A percentile compares a stretch with the other conserved stretches of the same genome.
Evolutionary conservation across 2,888 invertebrate genomes (phyloP).

Genomic region (Drosophila borealis): DNA sequence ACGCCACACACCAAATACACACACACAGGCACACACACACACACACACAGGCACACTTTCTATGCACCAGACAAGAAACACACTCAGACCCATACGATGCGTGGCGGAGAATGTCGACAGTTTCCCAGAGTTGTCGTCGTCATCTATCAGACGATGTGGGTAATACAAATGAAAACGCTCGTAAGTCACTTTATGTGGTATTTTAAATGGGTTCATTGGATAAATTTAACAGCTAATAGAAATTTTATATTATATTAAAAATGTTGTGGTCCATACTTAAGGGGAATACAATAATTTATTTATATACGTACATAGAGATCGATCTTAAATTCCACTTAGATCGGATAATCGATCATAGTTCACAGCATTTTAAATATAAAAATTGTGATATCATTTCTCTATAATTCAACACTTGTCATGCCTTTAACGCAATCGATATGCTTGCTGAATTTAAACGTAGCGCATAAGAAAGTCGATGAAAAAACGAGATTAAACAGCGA

Average conservation of each 20-base stretch:
- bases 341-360: too few species aligned
- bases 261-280: too few species aligned
- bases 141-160: constrained; percentile 54
- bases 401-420: neutral
- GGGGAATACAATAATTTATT: too few species aligned
- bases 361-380: too few species aligned
- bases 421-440: constrained; percentile 24
- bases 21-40: constrained; percentile 7
- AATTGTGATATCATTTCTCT: neutral
- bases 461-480: constrained; percentile 50
- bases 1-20: constrained; percentile 48
- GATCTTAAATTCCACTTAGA: too few species aligned
- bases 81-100: constrained; percentile 33
- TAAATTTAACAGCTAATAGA: constrained; percentile 19
- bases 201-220: constrained; percentile 27
- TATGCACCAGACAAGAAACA: constrained; percentile 48
- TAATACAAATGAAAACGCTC: constrained; percentile 38
- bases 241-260: too few species aligned
- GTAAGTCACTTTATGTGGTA: constrained; percentile 41
- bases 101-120: constrained; percentile 41
- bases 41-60: constrained; percentile 37
- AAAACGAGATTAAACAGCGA: constrained; percentile 42
- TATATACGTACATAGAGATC: too few species aligned
- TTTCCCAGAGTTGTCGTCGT: constrained; percentile 43
- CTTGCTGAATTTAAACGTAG: constrained; percentile 27